Percentiles rank a stretch among this genome's conserved stretches.
Evolutionary conservation across 2,888 invertebrate genomes (phyloP).

Genomic region (Harmothoe impar): DNA sequence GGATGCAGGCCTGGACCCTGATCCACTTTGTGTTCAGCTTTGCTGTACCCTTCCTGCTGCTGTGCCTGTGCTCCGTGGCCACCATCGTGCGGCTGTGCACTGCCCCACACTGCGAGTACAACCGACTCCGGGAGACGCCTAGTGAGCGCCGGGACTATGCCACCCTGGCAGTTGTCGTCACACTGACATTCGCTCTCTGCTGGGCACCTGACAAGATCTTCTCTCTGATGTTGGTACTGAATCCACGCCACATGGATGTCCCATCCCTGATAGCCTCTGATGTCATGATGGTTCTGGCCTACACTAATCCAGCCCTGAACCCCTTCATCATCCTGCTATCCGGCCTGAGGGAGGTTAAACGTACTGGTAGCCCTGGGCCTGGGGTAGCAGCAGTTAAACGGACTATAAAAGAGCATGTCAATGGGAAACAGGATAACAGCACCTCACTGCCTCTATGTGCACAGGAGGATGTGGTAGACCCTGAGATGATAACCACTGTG

Average conservation of each 20-base stretch:
- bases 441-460: slow-evolving; percentile 30
- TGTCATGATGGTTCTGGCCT: slow-evolving; percentile 59
- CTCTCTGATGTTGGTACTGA: slow-evolving; percentile 1
- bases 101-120: slow-evolving; percentile 31
- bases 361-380: neutral
- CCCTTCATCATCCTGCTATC: slow-evolving; percentile 38
- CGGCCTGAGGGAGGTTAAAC: slow-evolving; percentile 21
- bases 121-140: neutral
- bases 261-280: slow-evolving; percentile 53
- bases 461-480: slow-evolving; percentile 19
- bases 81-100: slow-evolving; percentile 1
- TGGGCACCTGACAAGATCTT: slow-evolving; percentile 64
- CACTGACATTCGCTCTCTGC: slow-evolving; percentile 52
- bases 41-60: slow-evolving; percentile 35
- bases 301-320: slow-evolving; percentile 45
- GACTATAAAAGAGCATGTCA: slow-evolving; percentile 1
- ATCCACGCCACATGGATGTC: slow-evolving; percentile 22
- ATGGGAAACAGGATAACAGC: slow-evolving; percentile 34
- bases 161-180: slow-evolving; percentile 4
- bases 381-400: neutral
- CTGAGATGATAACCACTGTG: slow-evolving; percentile 46
- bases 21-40: slow-evolving; percentile 59
- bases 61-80: neutral
- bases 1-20: slow-evolving; percentile 46
- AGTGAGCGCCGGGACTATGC: neutral